Base-by-base conservation (phyloP, 2,113 vertebrate genomes). In the Calidris pygmaea region DNA sequence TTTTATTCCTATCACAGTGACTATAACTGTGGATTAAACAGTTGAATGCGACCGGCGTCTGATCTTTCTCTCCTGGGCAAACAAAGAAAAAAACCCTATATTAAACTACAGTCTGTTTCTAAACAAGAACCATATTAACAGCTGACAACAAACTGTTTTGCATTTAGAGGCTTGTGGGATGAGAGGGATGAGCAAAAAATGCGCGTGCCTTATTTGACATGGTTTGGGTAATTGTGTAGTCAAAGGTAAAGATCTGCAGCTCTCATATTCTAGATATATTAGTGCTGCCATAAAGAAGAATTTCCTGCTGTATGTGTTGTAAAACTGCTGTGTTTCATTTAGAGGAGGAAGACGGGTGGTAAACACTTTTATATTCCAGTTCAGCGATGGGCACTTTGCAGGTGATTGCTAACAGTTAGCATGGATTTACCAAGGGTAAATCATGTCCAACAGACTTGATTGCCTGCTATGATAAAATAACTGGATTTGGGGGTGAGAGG, bases 151-250 rank as follows among this genome's bases (percentile, higher is more conserved):
- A 83, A 83, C 55, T 50, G 18, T 37, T 67, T 60, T 55, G 29
- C 9, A 22, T 94, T 91, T 70, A 50, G 32, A 85, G 34, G 12
- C 26, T 62, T 58, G 77, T 58, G 53, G 32, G 26, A 50, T 73
- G 53, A 48, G 68, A 73, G 22, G 34, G 26, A 74, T 0, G 0
- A 86, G 58, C 22, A 30, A 71, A 83, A 90, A 73, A 45, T 17
- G 2, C 3, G 3, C 0, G 0, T 71, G 32, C 26, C 35, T 76
- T 75, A 16, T 71, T 66, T 71, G 59, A 34, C 47, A 29, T 1
- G 2, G 23, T 87, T 52, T 71, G 67, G 47, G 30, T 56, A 27
- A 68, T 71, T 29, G 34, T 63, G 35, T 52, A 58, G 41, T 73
- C 58, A 65, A 89, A 55, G 32, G 8, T 10, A 35, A 72, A 78